Percentiles rank a stretch among this genome's conserved stretches.
Evolutionary conservation across 2,113 vertebrate species (phyloP).

Genomic region (Thamnophis sirtalis): DNA sequence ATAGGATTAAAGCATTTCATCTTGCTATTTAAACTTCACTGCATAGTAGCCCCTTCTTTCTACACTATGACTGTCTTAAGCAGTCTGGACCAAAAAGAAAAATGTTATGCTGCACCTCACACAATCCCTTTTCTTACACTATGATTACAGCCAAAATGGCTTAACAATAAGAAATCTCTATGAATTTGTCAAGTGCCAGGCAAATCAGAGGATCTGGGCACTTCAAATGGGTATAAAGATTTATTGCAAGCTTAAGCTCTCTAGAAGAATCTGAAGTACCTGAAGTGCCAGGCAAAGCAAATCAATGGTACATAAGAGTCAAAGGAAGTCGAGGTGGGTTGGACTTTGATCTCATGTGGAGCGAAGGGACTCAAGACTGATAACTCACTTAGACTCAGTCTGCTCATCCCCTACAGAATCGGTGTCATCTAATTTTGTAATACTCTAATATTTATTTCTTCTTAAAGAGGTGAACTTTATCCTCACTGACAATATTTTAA

Average conservation of each 20-base stretch:
- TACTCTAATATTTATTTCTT: neutral
- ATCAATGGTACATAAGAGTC: neutral
- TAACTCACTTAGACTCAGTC: neutral
- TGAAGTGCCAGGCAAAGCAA: neutral
- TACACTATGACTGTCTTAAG: neutral
- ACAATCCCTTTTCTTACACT: neutral
- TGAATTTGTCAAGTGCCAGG: neutral
- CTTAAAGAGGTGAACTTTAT: neutral
- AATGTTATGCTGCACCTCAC: neutral
- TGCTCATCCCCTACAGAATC: neutral
- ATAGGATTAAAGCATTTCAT: neutral
- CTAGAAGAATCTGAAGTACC: neutral
- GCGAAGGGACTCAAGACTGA: neutral
- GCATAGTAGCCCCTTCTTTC: neutral
- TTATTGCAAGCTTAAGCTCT: neutral
- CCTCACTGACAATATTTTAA: neutral
- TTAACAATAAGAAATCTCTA: neutral
- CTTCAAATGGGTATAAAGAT: neutral
- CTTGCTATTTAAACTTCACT: neutral
- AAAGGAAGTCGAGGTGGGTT: neutral
- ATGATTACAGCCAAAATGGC: neutral
- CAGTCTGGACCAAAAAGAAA: neutral
- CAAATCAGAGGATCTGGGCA: neutral
- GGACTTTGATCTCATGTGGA: neutral
- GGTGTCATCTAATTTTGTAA: neutral